A percentile compares a stretch with the other conserved stretches of the same genome.
Conservation (phyloP, 2,113 vertebrate genomes). For the Crotalus tigris region DNA sequence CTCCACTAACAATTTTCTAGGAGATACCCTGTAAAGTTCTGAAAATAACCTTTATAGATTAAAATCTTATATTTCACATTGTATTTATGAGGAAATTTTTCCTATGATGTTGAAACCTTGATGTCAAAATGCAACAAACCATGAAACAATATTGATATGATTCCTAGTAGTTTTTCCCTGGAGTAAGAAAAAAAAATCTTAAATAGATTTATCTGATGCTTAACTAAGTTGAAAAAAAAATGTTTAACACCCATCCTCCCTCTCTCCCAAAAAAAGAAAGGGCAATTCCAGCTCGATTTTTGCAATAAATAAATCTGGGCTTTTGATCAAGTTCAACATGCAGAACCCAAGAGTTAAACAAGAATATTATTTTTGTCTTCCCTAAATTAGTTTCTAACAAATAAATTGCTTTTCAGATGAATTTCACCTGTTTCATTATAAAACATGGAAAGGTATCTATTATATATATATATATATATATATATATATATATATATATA, state of each 20-base stretch:
- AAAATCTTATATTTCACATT: neutral
- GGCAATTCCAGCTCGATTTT: neutral
- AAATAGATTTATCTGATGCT: neutral
- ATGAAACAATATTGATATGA: neutral
- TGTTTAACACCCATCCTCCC: neutral
- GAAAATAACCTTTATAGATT: neutral
- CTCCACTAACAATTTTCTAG: neutral
- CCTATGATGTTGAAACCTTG: neutral
- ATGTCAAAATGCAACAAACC: neutral
- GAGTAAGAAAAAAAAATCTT: neutral
- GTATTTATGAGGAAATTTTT: neutral
- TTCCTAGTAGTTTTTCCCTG: neutral
- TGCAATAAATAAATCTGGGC: no score
- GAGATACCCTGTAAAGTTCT: neutral
- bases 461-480: neutral
- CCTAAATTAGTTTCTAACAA: conserved; percentile 31
- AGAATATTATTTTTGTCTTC: neutral
- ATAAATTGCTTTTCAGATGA: conserved; percentile 43
- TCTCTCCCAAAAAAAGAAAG: neutral
- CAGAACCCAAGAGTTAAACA: neutral
- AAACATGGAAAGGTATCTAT: neutral
- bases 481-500: no score
- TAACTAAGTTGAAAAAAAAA: neutral
- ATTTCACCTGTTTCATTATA: neutral
- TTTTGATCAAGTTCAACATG: neutral